Percentiles rank a stretch among this genome's conserved stretches.
These are phyloP conservation scores for Fulmarus glacialis DNA, from an alignment of 2,113 vertebrate genomes.

Conservation along the genomic window DNA sequence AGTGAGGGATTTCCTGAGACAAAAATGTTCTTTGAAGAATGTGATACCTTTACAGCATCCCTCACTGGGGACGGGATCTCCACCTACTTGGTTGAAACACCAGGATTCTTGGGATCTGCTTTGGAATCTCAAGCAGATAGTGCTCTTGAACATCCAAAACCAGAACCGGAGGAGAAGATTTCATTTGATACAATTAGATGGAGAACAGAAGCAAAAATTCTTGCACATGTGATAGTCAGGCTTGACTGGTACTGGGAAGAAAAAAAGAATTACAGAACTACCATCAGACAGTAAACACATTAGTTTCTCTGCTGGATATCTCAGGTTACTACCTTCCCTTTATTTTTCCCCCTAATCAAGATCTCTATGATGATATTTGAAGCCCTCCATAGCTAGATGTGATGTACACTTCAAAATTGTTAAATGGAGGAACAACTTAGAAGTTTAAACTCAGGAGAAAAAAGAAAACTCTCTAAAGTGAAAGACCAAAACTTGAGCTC, in stretches of 20 bases:
- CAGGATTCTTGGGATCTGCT: background rate
- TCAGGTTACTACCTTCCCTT: background rate
- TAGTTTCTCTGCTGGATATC: background rate
- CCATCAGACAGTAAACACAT: background rate
- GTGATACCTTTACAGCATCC: background rate
- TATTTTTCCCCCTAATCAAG: background rate
- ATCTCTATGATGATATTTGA: background rate
- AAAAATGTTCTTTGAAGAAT: background rate
- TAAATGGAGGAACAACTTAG: background rate
- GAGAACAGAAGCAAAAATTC: background rate
- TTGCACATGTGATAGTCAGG: background rate
- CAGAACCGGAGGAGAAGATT: background rate
- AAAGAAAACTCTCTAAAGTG: background rate
- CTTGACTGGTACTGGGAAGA: background rate
- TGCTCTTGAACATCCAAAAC: background rate
- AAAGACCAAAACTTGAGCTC: background rate
- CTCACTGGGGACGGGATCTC: background rate
- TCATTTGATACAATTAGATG: background rate
- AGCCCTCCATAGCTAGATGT: background rate
- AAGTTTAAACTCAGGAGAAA: background rate
- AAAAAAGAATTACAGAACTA: background rate
- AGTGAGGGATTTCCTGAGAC: background rate
- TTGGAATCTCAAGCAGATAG: background rate
- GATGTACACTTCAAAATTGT: background rate
- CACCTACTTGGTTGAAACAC: fast-evolving